A percentile compares a stretch with the other conserved stretches of the same genome.
Conservation (phyloP, 2,797 vertebrate species). For the Scolopax bukidnonensis region DNA sequence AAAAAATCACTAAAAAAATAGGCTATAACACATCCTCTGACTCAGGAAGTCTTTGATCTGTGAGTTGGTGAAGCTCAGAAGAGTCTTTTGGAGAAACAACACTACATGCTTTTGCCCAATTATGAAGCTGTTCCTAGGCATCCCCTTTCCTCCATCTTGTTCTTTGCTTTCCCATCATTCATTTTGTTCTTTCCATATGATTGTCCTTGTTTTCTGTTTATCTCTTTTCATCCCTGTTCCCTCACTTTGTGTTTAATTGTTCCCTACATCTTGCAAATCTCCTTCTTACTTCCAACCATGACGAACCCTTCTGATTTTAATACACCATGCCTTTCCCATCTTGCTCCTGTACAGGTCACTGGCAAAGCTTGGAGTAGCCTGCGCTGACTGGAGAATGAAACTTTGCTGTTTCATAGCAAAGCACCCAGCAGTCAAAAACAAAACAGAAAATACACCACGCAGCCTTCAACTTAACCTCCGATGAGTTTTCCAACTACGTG, state of each 20-base stretch:
- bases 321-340: not conserved
- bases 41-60: not conserved
- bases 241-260: not conserved
- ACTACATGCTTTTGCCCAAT: not conserved
- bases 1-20: not conserved
- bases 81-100: not conserved
- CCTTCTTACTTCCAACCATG: not conserved
- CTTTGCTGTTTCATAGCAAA: not conserved
- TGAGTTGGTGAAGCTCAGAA: not conserved
- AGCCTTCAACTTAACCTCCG: not conserved
- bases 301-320: not conserved
- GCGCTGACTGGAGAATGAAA: not conserved
- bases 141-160: not conserved
- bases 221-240: not conserved
- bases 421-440: not conserved
- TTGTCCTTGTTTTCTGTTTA: not conserved
- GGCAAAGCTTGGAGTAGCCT: not conserved
- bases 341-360: not conserved
- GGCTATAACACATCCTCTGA: not conserved
- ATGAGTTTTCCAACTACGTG: not conserved
- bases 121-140: not conserved
- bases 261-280: not conserved
- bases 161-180: not conserved
- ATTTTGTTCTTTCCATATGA: not conserved
- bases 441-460: fast-evolving